Evolutionary conservation across 64 coral and sea anemone genomes (phyloP).

Genomic region (Astreopora myriophthalma): DNA sequence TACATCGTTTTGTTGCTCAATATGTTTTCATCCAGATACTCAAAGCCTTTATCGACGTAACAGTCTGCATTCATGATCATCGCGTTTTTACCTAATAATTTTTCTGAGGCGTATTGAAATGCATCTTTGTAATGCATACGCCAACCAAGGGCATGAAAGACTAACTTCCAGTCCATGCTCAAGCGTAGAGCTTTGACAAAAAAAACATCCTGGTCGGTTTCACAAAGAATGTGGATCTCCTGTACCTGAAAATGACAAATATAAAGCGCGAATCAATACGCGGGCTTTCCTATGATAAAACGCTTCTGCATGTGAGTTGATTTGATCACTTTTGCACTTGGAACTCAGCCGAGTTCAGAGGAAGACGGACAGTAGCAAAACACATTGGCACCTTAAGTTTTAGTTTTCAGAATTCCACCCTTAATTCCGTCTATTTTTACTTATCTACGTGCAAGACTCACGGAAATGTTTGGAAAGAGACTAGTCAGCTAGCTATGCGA

Average conservation of each 20-base stretch:
- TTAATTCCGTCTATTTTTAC: too few relatives aligned
- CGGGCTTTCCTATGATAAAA: too few relatives aligned
- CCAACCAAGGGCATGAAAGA: conserved; percentile 13
- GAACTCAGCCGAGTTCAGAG: too few relatives aligned
- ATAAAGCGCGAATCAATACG: neutral
- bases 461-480: too few relatives aligned
- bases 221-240: conserved; percentile 74
- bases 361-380: too few relatives aligned
- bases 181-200: conserved; percentile 56
- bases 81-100: conserved; percentile 63
- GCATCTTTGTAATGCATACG: conserved; percentile 83
- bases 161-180: conserved; percentile 31
- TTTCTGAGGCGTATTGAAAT: conserved; percentile 67
- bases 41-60: conserved; percentile 86
- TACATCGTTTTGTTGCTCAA: conserved; percentile 68
- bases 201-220: conserved; percentile 38
- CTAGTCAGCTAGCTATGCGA: too few relatives aligned
- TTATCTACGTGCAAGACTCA: too few relatives aligned
- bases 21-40: conserved; percentile 53
- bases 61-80: conserved; percentile 93
- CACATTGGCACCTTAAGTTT: too few relatives aligned
- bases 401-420: too few relatives aligned
- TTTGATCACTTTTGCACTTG: too few relatives aligned
- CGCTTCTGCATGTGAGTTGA: too few relatives aligned
- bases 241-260: conserved; percentile 53